These are phyloP conservation scores for Mystacornis crossleyi DNA, from an alignment of 2,113 vertebrate genomes.

Conservation along the genomic window DNA sequence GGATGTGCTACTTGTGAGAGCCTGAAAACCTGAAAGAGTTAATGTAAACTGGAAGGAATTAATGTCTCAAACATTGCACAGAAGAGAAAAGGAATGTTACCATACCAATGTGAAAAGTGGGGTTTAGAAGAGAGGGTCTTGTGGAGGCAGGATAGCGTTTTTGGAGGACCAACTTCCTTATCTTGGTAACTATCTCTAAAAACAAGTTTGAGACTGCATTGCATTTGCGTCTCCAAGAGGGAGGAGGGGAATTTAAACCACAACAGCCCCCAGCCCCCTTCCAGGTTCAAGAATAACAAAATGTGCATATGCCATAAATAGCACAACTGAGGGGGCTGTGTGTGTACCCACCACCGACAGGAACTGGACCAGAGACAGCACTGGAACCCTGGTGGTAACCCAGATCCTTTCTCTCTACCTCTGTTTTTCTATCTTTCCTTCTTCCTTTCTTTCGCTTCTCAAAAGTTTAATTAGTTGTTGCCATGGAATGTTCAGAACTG, in stretches of 20 bases:
- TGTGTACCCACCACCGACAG: background rate
- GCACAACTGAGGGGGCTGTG: no score
- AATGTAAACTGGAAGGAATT: background rate
- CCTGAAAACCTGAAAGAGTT: background rate
- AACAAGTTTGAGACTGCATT: background rate
- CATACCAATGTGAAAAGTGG: background rate
- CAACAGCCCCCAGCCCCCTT: background rate
- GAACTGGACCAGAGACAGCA: background rate
- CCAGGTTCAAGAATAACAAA: background rate
- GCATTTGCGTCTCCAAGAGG: rapidly evolving
- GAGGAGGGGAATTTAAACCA: background rate
- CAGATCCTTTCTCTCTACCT: background rate
- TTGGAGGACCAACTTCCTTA: background rate
- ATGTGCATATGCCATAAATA: background rate
- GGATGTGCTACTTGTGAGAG: background rate
- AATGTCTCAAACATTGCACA: background rate
- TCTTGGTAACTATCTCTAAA: background rate
- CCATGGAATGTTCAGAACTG: background rate
- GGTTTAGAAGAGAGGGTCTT: background rate
- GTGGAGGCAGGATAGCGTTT: background rate
- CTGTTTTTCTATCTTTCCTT: background rate
- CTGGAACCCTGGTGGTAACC: background rate
- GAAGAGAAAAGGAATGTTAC: background rate
- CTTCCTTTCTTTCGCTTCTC: background rate
- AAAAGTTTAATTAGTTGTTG: background rate